These are phyloP conservation scores for Phrynosoma blainvillii DNA, from an alignment of 2,113 vertebrate species.

Conservation along the genomic window DNA sequence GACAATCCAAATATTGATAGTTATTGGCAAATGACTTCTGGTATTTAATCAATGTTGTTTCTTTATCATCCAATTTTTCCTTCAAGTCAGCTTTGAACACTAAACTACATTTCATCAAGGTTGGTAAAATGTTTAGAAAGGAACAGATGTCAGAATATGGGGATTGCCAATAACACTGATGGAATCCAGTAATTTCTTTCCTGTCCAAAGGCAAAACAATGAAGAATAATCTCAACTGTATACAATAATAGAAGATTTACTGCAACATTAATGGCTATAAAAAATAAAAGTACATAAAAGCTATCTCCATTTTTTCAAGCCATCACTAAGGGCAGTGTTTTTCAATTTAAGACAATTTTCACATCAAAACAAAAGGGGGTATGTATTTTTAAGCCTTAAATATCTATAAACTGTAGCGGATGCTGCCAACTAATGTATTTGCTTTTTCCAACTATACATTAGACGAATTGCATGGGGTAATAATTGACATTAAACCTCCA, in stretches of 20 bases:
- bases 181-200: constrained; percentile 91
- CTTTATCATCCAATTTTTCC: constrained; percentile 75
- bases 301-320: constrained; percentile 64
- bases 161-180: constrained; percentile 90
- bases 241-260: constrained; percentile 75
- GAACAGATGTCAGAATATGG: constrained; percentile 94
- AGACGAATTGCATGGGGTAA: constrained; percentile 76
- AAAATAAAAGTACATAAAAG: constrained; percentile 74
- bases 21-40: constrained; percentile 74
- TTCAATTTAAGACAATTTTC: constrained; percentile 72
- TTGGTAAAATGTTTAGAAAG: constrained; percentile 93
- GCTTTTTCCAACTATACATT: constrained; percentile 75
- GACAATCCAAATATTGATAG: constrained; percentile 73
- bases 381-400: constrained; percentile 69
- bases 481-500: constrained; percentile 80
- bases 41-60: constrained; percentile 76
- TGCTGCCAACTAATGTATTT: constrained; percentile 63
- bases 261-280: constrained; percentile 73
- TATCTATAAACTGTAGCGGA: constrained; percentile 71
- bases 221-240: constrained; percentile 79
- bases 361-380: constrained; percentile 70
- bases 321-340: constrained; percentile 71
- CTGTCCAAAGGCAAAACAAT: constrained; percentile 89
- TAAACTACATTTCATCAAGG: constrained; percentile 88
- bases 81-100: constrained; percentile 74